Percentiles rank a stretch among this genome's conserved stretches.
Evolutionary conservation across 2,888 invertebrate species (phyloP).

Genomic region (Ormyrus rosae): DNA sequence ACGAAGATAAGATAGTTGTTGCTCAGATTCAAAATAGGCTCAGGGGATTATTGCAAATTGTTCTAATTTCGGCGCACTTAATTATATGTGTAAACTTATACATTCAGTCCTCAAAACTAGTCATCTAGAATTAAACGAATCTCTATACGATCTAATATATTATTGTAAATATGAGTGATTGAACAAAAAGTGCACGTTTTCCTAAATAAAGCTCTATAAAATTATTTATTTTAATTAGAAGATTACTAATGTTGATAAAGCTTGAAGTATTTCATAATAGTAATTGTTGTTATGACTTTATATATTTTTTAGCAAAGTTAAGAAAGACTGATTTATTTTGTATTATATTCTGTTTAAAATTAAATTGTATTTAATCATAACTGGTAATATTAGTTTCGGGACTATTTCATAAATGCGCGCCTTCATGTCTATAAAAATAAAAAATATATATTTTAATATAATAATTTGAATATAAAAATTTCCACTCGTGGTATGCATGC

Average conservation of each 20-base stretch:
- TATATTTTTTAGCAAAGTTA: conserved; percentile 29
- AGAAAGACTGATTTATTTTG: conserved; percentile 53
- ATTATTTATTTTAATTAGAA: conserved; percentile 42
- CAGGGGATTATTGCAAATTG: conserved; percentile 43
- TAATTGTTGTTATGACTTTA: conserved; percentile 18
- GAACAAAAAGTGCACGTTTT: conserved; percentile 52
- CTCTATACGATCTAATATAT: conserved; percentile 57
- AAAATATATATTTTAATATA: conserved; percentile 8
- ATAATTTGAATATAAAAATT: conserved; percentile 27
- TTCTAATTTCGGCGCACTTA: conserved; percentile 48
- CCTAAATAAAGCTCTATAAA: conserved; percentile 23
- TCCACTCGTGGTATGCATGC: background rate
- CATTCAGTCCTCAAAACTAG: conserved; percentile 63
- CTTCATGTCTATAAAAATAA: background rate
- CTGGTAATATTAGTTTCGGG: conserved; percentile 1
- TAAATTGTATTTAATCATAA: conserved; percentile 3
- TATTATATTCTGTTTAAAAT: conserved; percentile 38
- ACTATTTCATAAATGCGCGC: conserved; percentile 3
- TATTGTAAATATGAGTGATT: conserved; percentile 57
- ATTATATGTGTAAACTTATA: conserved; percentile 56
- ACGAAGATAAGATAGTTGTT: conserved; percentile 23
- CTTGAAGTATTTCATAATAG: background rate
- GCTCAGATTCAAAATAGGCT: conserved; percentile 43
- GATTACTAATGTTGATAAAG: background rate
- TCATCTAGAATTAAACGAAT: conserved; percentile 60